Conservation (phyloP, 2,888 invertebrate species). For the Leptothorax acervorum region DNA sequence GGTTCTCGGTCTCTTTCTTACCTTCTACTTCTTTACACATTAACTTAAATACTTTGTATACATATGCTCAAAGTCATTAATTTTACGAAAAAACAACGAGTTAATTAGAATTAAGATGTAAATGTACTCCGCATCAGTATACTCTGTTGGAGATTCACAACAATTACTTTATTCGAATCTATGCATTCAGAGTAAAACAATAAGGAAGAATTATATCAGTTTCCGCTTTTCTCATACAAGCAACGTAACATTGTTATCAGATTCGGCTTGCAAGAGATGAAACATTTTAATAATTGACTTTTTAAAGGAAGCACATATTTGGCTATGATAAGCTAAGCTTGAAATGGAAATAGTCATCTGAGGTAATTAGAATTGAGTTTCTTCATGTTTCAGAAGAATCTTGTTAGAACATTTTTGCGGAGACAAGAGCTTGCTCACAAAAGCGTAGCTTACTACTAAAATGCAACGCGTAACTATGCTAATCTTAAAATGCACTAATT, state of each 20-base stretch:
- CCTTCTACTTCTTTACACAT: constrained; percentile 62
- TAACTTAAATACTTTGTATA: constrained; percentile 65
- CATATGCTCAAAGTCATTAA: constrained; percentile 73
- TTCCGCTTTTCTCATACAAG: constrained; percentile 54
- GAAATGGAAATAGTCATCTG: constrained; percentile 64
- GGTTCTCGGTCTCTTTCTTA: constrained; percentile 63
- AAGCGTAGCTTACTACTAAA: constrained; percentile 63
- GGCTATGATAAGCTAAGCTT: constrained; percentile 62
- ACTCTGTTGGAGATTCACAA: constrained; percentile 37
- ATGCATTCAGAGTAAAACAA: constrained; percentile 52
- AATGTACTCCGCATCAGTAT: constrained; percentile 64
- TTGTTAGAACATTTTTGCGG: constrained; percentile 60
- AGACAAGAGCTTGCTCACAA: constrained; percentile 59
- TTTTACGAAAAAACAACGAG: constrained; percentile 68
- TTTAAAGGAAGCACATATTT: constrained; percentile 73
- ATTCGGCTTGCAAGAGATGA: constrained; percentile 55
- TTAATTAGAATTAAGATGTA: constrained; percentile 58
- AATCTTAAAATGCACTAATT: constrained; percentile 78
- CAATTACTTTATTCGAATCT: constrained; percentile 56
- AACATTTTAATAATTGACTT: constrained; percentile 71
- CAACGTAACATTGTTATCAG: constrained; percentile 47
- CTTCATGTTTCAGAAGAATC: constrained; percentile 52
- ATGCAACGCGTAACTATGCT: constrained; percentile 66
- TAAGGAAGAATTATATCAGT: constrained; percentile 63
- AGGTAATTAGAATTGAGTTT: constrained; percentile 63